A percentile compares a stretch with the other conserved stretches of the same genome.
phyloP scores from a whole-genome alignment of 2,888 invertebrate genomes.

The Cephus sareptanus region DNA sequence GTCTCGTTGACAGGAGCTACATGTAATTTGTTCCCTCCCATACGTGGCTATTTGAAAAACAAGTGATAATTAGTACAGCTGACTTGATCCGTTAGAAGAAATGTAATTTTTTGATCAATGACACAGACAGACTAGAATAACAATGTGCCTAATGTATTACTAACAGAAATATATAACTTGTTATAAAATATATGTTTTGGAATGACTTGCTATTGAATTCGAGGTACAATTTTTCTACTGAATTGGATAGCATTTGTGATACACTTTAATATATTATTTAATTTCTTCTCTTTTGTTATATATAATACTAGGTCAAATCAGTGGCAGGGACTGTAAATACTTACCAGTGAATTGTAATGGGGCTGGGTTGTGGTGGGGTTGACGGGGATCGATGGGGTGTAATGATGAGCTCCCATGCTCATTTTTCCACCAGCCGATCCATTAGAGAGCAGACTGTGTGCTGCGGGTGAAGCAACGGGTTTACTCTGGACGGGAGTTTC shows the following conservation, averaged over 20 bases:
- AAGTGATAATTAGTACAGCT: constrained; percentile 9
- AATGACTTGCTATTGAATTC: background rate
- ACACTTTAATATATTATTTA: background rate
- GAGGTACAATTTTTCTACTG: background rate
- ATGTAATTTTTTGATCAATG: background rate
- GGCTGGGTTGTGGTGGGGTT: constrained; percentile 68
- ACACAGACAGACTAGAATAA: background rate
- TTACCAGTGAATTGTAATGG: constrained; percentile 67
- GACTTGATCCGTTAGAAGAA: background rate
- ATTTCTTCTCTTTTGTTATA: background rate
- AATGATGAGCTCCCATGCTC: constrained; percentile 78
- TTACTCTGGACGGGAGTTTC: constrained; percentile 67
- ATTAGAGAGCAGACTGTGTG: constrained; percentile 81
- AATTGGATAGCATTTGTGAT: background rate
- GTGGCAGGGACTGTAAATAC: background rate
- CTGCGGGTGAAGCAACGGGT: constrained; percentile 82
- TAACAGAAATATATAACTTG: background rate
- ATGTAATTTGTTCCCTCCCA: constrained; percentile 58
- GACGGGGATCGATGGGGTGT: constrained; percentile 72
- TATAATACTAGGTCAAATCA: background rate
- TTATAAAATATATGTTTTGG: too few relatives aligned
- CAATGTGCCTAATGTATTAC: background rate
- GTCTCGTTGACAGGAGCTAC: constrained; percentile 75
- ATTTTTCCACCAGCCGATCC: constrained; percentile 73
- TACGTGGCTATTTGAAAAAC: constrained; percentile 54